Evolutionary conservation across 2,797 vertebrate genomes (phyloP), one percentile per base, ranked within the genome.

Genomic region (Carduelis carduelis): DNA sequence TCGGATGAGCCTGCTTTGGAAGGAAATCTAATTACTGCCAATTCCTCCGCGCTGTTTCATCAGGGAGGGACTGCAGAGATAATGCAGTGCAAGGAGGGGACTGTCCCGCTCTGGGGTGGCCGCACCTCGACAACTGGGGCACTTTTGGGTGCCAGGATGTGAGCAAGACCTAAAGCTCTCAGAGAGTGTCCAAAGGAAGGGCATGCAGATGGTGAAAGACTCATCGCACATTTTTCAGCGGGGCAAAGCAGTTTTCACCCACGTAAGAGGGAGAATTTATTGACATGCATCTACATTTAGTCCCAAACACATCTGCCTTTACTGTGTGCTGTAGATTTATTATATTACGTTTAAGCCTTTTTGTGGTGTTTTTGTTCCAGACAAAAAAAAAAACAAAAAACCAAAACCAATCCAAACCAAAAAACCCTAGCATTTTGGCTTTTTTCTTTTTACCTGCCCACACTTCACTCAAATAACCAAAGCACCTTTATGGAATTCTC

Each of bases 201-300:
- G 16, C 37, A 14, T 0, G 3, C 37, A 52, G 34, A 65, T 27
- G 44, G 11, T 59, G 18, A 46, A 65, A 30, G 14, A 13, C 20
- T 5, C 2, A 19, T 1, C 5, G 27, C 5, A 4, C 1, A 1
- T 23, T 76, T 50, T 57, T 43, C 39, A 70, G 12, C 2, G 4
- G 3, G 3, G 5, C 41, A 65, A 59, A 46, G 30, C 53, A 35
- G n/a, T 44, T 50, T 84, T 47, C 35, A 28, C 9, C 5, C 3
- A 3, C 3, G 0, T 11, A 49, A 50, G 14, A 12, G 3, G 15
- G 14, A 71, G 5, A 46, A 57, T 52, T 64, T 78, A 11, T 47
- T n/a, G n/a, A 68, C 5, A 12, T 0, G 0, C 16, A 28, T 22
- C 35, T 57, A 27, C 5, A 14, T 50, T 74, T 68, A 78, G 6